Evolutionary conservation across 1,140 invertebrate species (phyloP).

Genomic region (Drosophila kanapiae): DNA sequence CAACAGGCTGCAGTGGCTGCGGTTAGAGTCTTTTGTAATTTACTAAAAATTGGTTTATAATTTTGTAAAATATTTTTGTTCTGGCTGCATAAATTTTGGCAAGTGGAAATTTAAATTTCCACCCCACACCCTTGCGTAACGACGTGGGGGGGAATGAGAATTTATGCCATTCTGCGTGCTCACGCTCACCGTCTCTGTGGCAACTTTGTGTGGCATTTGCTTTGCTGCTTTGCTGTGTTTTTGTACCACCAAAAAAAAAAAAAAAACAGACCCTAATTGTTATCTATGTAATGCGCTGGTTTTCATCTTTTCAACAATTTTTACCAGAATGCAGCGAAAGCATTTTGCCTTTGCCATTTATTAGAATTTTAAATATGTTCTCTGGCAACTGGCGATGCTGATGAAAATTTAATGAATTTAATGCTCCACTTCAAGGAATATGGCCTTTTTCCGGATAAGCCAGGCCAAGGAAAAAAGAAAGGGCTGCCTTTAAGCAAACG

Average conservation of each 20-base stretch:
- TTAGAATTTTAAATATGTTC: slow-evolving; percentile 78
- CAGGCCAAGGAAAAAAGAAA: slow-evolving; percentile 8
- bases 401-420: slow-evolving; percentile 83
- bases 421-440: slow-evolving; percentile 42
- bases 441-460: slow-evolving; percentile 27
- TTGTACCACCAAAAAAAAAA: slow-evolving; percentile 24
- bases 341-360: slow-evolving; percentile 65
- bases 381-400: slow-evolving; percentile 52
- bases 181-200: slow-evolving; percentile 16
- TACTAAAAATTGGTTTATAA: slow-evolving; percentile 77
- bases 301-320: slow-evolving; percentile 60
- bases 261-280: slow-evolving; percentile 59
- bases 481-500: slow-evolving; percentile 28
- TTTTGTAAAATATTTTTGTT: slow-evolving; percentile 64
- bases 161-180: slow-evolving; percentile 53
- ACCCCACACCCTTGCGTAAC: slow-evolving; percentile 12
- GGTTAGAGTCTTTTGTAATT: slow-evolving; percentile 55
- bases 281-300: slow-evolving; percentile 66
- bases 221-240: slow-evolving; percentile 20
- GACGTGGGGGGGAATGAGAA: slow-evolving; percentile 51
- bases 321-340: slow-evolving; percentile 56
- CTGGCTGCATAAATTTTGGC: slow-evolving; percentile 59
- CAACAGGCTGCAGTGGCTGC: slow-evolving; percentile 28
- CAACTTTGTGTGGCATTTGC: slow-evolving; percentile 55
- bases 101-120: slow-evolving; percentile 61